These are phyloP conservation scores for Stichopus chloronotus DNA, from an alignment of 35 echinoderm and acorn worm genomes.

Conservation along the genomic window DNA sequence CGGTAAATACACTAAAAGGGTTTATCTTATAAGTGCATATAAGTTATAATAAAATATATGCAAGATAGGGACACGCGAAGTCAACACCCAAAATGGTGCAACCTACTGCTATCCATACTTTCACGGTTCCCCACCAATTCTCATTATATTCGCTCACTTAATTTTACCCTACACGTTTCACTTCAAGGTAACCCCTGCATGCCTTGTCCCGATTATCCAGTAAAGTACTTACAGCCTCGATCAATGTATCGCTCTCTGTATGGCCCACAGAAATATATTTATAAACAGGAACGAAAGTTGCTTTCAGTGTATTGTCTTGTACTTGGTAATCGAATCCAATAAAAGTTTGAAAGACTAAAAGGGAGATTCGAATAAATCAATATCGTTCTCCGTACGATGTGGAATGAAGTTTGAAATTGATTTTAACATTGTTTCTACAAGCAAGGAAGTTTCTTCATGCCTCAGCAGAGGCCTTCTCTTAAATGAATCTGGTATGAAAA, in stretches of 20 bases:
- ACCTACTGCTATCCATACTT: background rate
- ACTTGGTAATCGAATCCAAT: background rate
- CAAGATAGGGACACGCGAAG: background rate
- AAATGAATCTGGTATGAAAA: no score
- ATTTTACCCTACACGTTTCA: no score
- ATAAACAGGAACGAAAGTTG: background rate
- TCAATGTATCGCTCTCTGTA: no score
- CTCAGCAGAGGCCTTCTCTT: no score
- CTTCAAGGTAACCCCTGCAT: no score
- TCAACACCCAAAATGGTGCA: no score
- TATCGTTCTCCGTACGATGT: no score
- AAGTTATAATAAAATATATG: background rate
- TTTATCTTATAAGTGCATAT: background rate
- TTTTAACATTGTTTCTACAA: no score
- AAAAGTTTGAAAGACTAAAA: background rate
- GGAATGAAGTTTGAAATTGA: no score
- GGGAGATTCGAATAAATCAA: no score
- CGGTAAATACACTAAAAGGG: slow-evolving; percentile 42
- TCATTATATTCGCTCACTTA: background rate
- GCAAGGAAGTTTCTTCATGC: no score
- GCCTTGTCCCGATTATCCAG: background rate
- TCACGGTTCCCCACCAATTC: background rate
- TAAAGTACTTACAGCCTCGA: background rate
- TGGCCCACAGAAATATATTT: background rate
- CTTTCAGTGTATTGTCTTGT: background rate